Evolutionary conservation across 2,888 invertebrate species (phyloP).

Genomic region (Bellardia bayeri): DNA sequence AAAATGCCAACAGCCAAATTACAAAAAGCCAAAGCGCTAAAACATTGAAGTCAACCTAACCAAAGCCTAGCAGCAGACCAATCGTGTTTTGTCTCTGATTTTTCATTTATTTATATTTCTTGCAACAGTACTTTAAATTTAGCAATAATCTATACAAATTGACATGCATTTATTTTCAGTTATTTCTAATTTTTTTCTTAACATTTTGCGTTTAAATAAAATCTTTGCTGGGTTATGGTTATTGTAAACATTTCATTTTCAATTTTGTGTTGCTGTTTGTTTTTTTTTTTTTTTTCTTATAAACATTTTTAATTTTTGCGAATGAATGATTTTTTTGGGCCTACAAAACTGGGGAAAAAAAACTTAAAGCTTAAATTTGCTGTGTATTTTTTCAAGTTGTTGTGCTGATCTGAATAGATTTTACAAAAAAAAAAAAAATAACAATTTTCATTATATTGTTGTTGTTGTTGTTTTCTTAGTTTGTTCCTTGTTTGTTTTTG

Average conservation of each 20-base stretch:
- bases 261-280: not conserved
- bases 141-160: conserved; percentile 27
- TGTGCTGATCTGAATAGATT: conserved; percentile 50
- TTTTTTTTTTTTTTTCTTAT: conserved; percentile 3
- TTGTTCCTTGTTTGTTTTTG: conserved; percentile 57
- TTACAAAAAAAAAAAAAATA: conserved; percentile 13
- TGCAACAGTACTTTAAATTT: conserved; percentile 13
- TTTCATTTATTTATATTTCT: not conserved
- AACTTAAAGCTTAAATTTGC: conserved; percentile 34
- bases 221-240: conserved; percentile 17
- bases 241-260: conserved; percentile 19
- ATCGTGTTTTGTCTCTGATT: not conserved
- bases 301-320: conserved; percentile 18
- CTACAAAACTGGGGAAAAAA: conserved; percentile 5
- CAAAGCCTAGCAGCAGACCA: not conserved
- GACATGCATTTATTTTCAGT: conserved; percentile 27
- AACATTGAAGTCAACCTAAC: not conserved
- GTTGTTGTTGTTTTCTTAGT: not conserved
- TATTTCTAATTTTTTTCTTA: not conserved
- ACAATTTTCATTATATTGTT: conserved; percentile 7
- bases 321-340: conserved; percentile 39
- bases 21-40: not conserved
- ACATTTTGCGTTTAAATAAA: not conserved
- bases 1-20: conserved; percentile 7
- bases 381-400: not conserved